Base-by-base conservation (phyloP, 2,888 invertebrate species). In the Andrena praecox region DNA sequence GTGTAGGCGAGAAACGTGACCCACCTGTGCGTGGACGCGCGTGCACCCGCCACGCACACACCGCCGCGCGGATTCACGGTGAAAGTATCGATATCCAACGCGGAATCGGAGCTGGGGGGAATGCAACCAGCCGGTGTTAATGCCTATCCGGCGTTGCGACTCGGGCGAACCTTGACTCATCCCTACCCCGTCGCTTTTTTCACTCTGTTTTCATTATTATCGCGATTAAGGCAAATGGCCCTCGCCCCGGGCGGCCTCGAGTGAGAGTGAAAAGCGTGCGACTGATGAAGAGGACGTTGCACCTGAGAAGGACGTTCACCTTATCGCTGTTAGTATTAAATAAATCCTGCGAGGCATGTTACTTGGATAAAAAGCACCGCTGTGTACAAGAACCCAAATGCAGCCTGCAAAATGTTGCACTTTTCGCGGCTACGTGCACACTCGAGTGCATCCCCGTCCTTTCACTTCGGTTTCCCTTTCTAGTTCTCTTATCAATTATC, bases 11-110 rank as follows among this genome's bases (percentile, higher is more conserved):
- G 85, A 86, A 85, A 88, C 87, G 75, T 82, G 80, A 88, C 82
- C 80, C 89, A 88, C 84, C 88, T 88, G 88, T 78, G 84, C 75
- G 89, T 80, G 73, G 72, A 84, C 80, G 80, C 87, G 62, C 84
- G 82, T 67, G 77, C 64, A 63, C 67, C 67, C 79, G 74, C 74
- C n/a, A 29, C 62, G 66, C 54, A 27, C 20, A 8, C 56, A 27
- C 50, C 60, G 83, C 85, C 20, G 16, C 20, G 16, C 59, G 60
- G 83, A 87, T 88, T 87, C 80, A 88, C 77, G 85, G 89, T 88
- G 89, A 88, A 88, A 88, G 88, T 88, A 88, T 85, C 84, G 82
- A 88, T 87, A 88, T 75, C 73, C 74, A 72, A 56, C 77, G 56
- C 69, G 69, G 79, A 84, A 76, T 77, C 84, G 74, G 42, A 81